These are phyloP conservation scores for Zoanthus sociatus DNA, from an alignment of 92 coral and sea anemone genomes.

Conservation along the genomic window DNA sequence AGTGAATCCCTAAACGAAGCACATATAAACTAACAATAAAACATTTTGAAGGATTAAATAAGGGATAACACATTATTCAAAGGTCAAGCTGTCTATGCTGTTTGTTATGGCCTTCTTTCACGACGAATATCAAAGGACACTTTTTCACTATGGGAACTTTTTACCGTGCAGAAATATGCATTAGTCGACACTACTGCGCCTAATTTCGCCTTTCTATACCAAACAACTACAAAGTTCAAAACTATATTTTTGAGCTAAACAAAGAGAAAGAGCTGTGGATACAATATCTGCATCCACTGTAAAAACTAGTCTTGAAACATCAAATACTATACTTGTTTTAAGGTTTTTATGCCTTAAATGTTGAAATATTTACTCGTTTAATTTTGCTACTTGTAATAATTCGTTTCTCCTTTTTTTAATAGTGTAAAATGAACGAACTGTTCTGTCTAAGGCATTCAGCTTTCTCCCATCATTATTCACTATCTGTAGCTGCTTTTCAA, in stretches of 20 bases:
- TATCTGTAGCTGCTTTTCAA: no score
- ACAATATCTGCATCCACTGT: not conserved
- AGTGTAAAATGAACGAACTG: no score
- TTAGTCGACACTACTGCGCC: not conserved
- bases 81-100: conserved; percentile 19
- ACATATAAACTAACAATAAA: conserved; percentile 14
- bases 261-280: not conserved
- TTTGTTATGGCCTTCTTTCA: not conserved
- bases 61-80: not conserved
- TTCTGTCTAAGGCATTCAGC: no score
- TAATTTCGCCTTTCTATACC: conserved; percentile 1
- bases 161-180: conserved; percentile 26
- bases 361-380: not conserved
- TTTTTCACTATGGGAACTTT: conserved; percentile 31
- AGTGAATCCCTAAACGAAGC: not conserved
- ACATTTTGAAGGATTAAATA: conserved; percentile 27
- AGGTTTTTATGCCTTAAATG: not conserved
- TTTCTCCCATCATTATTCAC: no score
- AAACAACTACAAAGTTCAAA: not conserved
- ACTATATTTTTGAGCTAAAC: not conserved
- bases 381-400: not conserved
- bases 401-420: not conserved
- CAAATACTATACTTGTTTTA: not conserved
- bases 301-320: not conserved
- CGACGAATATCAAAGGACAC: not conserved